Base-by-base conservation (phyloP, 2,113 vertebrate species). In the Lasiurus borealis region DNA sequence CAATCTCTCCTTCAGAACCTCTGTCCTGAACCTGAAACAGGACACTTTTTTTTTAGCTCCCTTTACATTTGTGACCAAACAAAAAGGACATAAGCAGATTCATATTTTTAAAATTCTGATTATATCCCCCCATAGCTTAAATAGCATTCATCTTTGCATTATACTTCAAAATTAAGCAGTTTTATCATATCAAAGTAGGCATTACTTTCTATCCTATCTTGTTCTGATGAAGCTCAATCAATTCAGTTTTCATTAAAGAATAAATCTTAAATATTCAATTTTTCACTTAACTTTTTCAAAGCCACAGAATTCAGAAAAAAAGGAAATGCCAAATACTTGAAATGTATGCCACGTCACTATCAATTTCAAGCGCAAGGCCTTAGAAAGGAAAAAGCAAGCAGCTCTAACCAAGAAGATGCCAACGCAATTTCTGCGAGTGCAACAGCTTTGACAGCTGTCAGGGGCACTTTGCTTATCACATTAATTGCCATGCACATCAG, bases 251-350 rank as follows among this genome's bases (percentile, higher is more conserved):
- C 18, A 62, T 50, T 91, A 52, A 15, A 87, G 31, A 83, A 1
- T 40, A 31, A 80, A 31, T 73, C 31, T 83, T 71, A 75, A 72
- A 23, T 54, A 84, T 80, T 72, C 85, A 21, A 78, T 62, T 77
- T 87, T 91, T 86, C 19, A 77, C 71, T 54, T 93, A 91, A 77
- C 31, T 85, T 88, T 82, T 85, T 64, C 50, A 91, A 90, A 93
- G 29, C 19, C 31, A 86, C 21, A 44, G 25, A 50, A 81, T n/a
- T 81, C 27, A 80, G 16, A 46, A 46, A 46, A 76, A 62, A 48
- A 84, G 2, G 12, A 91, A 87, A 94, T 69, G 18, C 6, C 34
- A 85, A 52, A 85, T 21, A 62, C 29, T 57, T 82, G 23, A 85
- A 84, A 80, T 3, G 72, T 90, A 62, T 90, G 31, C 27, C 19